Base-by-base conservation (phyloP, 2,797 vertebrate genomes). In the Aratinga solstitialis region DNA sequence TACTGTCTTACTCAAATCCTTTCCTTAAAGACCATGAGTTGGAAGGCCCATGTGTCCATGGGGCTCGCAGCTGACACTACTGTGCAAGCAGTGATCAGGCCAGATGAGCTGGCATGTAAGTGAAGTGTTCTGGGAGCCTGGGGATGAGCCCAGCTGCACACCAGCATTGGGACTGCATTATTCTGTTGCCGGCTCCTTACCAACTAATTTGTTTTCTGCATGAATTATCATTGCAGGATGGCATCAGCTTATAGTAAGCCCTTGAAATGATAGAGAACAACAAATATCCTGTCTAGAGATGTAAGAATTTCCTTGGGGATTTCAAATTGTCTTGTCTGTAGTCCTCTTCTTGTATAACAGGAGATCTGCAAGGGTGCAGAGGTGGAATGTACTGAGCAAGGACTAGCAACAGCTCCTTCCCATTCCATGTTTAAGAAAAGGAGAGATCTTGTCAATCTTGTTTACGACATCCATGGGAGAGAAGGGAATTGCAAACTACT, bases 11-110 rank as follows among this genome's bases (percentile, higher is more conserved):
- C 48, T 71, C 51, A 84, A 50, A 40, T 54, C 24, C 30, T 50
- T 48, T 50, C 51, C 47, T 56, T 80, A 30, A 78, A 68, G 43
- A 21, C 74, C 26, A 2, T 21, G 22, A 61, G 29, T 34, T 0
- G 2, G 26, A 62, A 26, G 26, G 9, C 7, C 48, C 0, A 0
- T 23, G 40, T 38, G 48, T 34, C 47, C 2, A 1, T 19, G 27
- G 34, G 47, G 6, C 34, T 1, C 1, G 48, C 61, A 48, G 42
- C 43, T 29, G 18, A 42, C 29, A 43, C 21, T 5, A n/a, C 27
- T 8, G 19, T 63, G 68, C 48, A 66, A 47, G 36, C 3, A 5
- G 24, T 51, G 13, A 26, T 8, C 11, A 17, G n/a, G 26, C 20
- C 48, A 36, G 30, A 26, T 9, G 24, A 90, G 27, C 20, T 63